Conservation (phyloP, 1,140 invertebrate genomes). For the Drosophila busckii region DNA sequence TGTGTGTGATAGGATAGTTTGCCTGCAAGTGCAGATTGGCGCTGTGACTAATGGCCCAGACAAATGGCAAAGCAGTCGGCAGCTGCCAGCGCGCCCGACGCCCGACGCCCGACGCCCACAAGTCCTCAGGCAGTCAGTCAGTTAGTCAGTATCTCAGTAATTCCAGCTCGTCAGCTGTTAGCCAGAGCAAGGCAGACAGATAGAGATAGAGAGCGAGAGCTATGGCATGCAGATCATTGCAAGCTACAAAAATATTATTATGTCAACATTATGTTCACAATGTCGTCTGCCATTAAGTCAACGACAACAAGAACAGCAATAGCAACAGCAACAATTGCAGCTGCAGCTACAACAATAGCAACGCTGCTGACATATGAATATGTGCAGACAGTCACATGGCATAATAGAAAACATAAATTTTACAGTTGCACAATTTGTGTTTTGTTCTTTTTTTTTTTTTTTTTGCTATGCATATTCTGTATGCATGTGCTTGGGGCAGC, state of each 20-base stretch:
- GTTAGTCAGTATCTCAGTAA: constrained; percentile 10
- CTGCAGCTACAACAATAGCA: background rate
- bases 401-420: constrained; percentile 69
- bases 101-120: constrained; percentile 3
- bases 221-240: constrained; percentile 61
- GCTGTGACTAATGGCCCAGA: constrained; percentile 72
- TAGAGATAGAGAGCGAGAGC: constrained; percentile 10
- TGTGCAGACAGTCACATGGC: constrained; percentile 33
- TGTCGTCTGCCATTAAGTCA: constrained; percentile 73
- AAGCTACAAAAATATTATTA: constrained; percentile 72
- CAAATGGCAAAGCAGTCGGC: constrained; percentile 62
- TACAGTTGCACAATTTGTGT: constrained; percentile 24
- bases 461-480: constrained; percentile 29
- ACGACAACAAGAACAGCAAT: constrained; percentile 23
- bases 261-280: constrained; percentile 74
- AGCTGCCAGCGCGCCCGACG: constrained; percentile 18
- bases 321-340: constrained; percentile 8
- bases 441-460: constrained; percentile 14
- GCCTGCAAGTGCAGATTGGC: constrained; percentile 31
- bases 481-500: constrained; percentile 16
- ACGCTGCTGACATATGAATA: constrained; percentile 42
- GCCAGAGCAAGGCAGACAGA: constrained; percentile 11
- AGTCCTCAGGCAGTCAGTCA: constrained; percentile 2
- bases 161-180: constrained; percentile 14
- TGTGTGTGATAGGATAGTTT: background rate